phyloP scores from a whole-genome alignment of 2,797 vertebrate genomes.

The Pantherophis alleghaniensis region DNA sequence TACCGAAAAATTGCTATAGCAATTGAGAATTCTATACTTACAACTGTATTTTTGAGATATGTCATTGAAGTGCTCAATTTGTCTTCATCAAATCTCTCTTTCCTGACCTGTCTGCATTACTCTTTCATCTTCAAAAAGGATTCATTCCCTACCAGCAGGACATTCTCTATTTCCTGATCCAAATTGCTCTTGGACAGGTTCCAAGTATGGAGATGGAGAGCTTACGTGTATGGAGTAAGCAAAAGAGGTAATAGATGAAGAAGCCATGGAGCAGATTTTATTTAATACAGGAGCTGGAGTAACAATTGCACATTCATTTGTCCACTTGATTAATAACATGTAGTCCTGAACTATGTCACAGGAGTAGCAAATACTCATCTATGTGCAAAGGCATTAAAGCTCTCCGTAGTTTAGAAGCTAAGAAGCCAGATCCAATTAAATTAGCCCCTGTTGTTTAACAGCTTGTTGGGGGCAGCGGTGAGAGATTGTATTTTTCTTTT shows the following conservation, averaged over 20 bases:
- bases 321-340: not conserved
- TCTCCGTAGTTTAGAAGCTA: slow-evolving; percentile 2
- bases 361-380: not conserved
- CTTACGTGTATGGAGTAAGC: not conserved
- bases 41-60: not conserved
- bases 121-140: not conserved
- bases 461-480: slow-evolving; percentile 1
- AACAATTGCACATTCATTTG: not conserved
- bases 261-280: not conserved
- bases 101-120: not conserved
- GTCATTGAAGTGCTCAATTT: not conserved
- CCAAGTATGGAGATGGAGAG: not conserved
- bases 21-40: not conserved
- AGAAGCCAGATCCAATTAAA: slow-evolving; percentile 44
- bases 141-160: not conserved
- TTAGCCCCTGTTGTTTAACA: slow-evolving; percentile 38
- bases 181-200: not conserved
- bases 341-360: not conserved
- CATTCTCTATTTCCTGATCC: not conserved
- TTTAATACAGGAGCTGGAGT: not conserved
- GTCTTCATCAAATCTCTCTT: not conserved
- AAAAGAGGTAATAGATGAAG: not conserved
- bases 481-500: slow-evolving; percentile 16
- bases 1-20: not conserved
- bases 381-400: not conserved